Evolutionary conservation across 2,113 vertebrate species (phyloP), one percentile per base, ranked within the genome.

Genomic region (Microtus ochrogaster): DNA sequence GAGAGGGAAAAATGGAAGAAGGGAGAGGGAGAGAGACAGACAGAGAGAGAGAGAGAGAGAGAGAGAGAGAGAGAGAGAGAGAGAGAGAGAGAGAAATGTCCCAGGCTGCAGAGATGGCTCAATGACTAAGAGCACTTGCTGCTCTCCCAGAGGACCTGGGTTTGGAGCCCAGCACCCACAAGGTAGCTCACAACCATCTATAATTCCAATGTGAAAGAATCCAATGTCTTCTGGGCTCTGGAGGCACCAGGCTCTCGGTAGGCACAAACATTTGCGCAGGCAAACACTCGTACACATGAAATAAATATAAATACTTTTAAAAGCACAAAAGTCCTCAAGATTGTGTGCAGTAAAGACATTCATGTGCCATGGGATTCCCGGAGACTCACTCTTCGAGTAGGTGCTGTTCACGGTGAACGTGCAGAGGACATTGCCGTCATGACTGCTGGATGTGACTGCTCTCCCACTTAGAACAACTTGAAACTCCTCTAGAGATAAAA

Each of bases 401-500:
- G 99, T 99, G 91, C 99, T 98, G 0, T 99, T 98, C 7, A 99
- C 73, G 3, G 98, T 97, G 94, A 99, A 99, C 87, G 98, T 99
- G 89, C 99, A 99, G 61, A 98, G 92, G 9, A 99, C 98, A 0
- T 91, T 97, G 47, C 98, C 98, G 0, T 66, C 97, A 86, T 82
- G 98, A 74, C 98, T 98, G 10, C 99, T 99, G 0, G 99, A n/a
- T 0, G 90, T 96, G 97, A 99, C 99, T 93, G 99, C 99, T 22
- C 98, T 99, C 95, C 99, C 99, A 95, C 97, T 97, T 70, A 99
- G 98, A 82, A 99, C 99, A 30, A 99, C 98, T 52, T 99, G 98
- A 95, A 99, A 99, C 86, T 99, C 98, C 98, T 99, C 99, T 99
- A 98, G 2, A 98, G 93, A 90, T n/a, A 70, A 97, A 97, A 97